Conservation (phyloP, 2,113 vertebrate genomes). For the Callopanchax toddi region DNA sequence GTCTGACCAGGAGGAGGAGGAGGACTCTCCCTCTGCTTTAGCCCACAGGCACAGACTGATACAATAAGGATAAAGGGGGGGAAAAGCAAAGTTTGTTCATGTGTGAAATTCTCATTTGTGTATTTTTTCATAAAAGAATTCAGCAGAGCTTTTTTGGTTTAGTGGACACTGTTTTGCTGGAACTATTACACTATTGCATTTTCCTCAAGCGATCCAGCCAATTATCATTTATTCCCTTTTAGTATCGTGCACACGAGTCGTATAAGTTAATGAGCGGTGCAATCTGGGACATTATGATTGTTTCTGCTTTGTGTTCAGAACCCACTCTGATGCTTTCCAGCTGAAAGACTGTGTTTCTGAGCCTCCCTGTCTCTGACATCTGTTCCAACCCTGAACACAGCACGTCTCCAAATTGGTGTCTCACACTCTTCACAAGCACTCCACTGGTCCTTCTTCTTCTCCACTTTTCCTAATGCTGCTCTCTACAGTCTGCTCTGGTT, state of each 20-base stretch:
- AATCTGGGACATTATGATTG: background rate
- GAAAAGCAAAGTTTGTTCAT: constrained; percentile 56
- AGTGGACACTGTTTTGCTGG: constrained; percentile 1
- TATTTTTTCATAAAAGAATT: constrained; percentile 20
- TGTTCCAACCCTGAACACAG: background rate
- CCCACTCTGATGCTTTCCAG: background rate
- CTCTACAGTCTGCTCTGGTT: too few species aligned
- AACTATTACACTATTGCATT: background rate
- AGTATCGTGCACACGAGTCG: background rate
- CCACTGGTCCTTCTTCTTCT: too few species aligned
- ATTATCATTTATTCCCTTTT: constrained; percentile 6
- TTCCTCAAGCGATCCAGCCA: background rate
- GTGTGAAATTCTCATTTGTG: constrained; percentile 54
- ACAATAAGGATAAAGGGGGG: constrained; percentile 29
- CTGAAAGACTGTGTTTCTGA: background rate
- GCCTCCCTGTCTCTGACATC: too few species aligned
- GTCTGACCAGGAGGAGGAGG: constrained; percentile 20
- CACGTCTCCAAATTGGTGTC: too few species aligned
- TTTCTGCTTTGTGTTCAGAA: background rate
- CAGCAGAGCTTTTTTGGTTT: constrained; percentile 4
- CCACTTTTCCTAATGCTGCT: too few species aligned
- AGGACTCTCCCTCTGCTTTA: constrained; percentile 46
- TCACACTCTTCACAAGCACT: too few species aligned
- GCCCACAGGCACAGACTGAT: constrained; percentile 24
- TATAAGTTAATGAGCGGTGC: background rate